These are phyloP conservation scores for Hippoglossus hippoglossus DNA, from an alignment of 2,797 vertebrate species.

Conservation along the genomic window DNA sequence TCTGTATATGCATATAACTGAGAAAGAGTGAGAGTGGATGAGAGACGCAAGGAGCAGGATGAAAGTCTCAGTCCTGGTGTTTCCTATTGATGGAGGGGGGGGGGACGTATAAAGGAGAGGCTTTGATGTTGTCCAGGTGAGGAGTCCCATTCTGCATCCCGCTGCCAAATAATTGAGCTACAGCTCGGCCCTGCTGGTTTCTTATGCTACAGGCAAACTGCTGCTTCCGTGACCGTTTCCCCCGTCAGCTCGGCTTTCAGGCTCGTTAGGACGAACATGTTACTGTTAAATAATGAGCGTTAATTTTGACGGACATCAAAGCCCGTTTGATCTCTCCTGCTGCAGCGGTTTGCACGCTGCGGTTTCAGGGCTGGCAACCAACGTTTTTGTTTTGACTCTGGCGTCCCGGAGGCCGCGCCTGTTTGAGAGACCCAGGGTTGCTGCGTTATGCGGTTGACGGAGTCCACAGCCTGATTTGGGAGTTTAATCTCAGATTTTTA, in stretches of 20 bases:
- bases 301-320: slow-evolving; percentile 68
- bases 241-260: slow-evolving; percentile 38
- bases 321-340: slow-evolving; percentile 52
- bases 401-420: slow-evolving; percentile 31
- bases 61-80: slow-evolving; percentile 43
- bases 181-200: slow-evolving; percentile 28
- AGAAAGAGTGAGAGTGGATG: background rate
- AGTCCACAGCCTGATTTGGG: background rate
- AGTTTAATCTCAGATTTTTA: slow-evolving; percentile 11
- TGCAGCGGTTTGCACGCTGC: slow-evolving; percentile 36
- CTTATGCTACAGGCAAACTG: slow-evolving; percentile 33
- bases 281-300: slow-evolving; percentile 27
- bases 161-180: slow-evolving; percentile 57
- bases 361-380: slow-evolving; percentile 18
- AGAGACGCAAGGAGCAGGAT: slow-evolving; percentile 29
- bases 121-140: slow-evolving; percentile 73
- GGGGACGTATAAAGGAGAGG: slow-evolving; percentile 15
- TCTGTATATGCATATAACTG: slow-evolving; percentile 20
- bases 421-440: background rate
- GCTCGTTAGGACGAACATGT: slow-evolving; percentile 58
- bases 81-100: slow-evolving; percentile 33
- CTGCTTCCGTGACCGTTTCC: slow-evolving; percentile 41
- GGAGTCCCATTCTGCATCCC: slow-evolving; percentile 32
- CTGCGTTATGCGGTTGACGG: background rate
- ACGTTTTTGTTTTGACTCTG: slow-evolving; percentile 52